A percentile compares a stretch with the other conserved stretches of the same genome.
Conservation (phyloP, 30 jellyfish, hydroid and myxozoan species). For the Turritopsis dohrnii region DNA sequence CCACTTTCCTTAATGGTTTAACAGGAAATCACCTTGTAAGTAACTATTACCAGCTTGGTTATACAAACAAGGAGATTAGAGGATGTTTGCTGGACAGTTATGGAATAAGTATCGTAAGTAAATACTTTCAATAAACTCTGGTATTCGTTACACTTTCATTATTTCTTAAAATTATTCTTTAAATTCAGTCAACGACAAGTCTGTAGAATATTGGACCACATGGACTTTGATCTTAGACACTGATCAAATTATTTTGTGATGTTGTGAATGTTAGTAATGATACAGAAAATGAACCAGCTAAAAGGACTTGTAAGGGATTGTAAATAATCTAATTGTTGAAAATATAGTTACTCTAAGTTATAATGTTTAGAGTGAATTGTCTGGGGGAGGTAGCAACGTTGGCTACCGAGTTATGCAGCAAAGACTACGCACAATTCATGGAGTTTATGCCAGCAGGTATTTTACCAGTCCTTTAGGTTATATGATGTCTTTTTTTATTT, state of each 20-base stretch:
- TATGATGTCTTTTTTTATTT: too few relatives aligned
- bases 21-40: background rate
- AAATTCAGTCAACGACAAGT: background rate
- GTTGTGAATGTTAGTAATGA: too few relatives aligned
- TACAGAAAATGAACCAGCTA: too few relatives aligned
- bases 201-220: too few relatives aligned
- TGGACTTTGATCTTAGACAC: too few relatives aligned
- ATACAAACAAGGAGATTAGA: background rate
- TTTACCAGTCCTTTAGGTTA: background rate
- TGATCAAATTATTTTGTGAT: too few relatives aligned
- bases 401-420: conserved; percentile 34
- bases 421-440: conserved; percentile 12
- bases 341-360: too few relatives aligned
- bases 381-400: conserved; percentile 23
- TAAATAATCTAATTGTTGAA: too few relatives aligned
- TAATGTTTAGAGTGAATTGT: background rate
- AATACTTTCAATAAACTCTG: too few relatives aligned
- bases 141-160: too few relatives aligned
- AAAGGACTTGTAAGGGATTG: too few relatives aligned
- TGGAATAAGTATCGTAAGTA: background rate
- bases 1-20: too few relatives aligned
- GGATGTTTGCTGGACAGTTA: background rate
- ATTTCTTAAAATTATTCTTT: background rate
- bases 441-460: conserved; percentile 29
- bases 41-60: background rate